A percentile compares a stretch with the other conserved stretches of the same genome.
phyloP scores from a whole-genome alignment of 2,888 invertebrate genomes.

The Drosophila monieri region DNA sequence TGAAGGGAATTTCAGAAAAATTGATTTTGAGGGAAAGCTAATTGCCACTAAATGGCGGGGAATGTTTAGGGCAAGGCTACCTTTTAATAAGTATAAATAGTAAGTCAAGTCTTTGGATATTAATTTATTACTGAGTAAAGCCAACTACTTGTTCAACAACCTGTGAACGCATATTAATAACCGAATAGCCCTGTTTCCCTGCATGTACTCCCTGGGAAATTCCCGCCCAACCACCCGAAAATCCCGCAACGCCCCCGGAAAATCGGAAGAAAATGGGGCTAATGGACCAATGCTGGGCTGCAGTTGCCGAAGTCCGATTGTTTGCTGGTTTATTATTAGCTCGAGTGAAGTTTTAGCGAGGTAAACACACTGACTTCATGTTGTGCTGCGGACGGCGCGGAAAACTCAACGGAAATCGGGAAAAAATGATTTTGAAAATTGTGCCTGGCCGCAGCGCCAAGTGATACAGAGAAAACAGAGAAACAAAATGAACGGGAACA shows the following conservation, averaged over 20 bases:
- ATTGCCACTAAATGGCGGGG: slow-evolving; percentile 20
- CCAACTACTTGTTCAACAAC: slow-evolving; percentile 6
- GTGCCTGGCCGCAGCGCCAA: slow-evolving; percentile 51
- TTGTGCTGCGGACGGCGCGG: slow-evolving; percentile 35
- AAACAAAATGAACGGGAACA: slow-evolving; percentile 57
- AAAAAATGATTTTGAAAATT: slow-evolving; percentile 69
- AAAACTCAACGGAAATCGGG: slow-evolving; percentile 18
- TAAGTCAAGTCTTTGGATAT: no score
- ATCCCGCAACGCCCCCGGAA: slow-evolving; percentile 27
- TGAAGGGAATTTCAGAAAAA: slow-evolving; percentile 60
- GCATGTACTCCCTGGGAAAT: slow-evolving; percentile 24
- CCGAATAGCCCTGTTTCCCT: slow-evolving; percentile 25
- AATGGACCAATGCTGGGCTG: slow-evolving; percentile 69
- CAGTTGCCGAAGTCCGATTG: slow-evolving; percentile 41
- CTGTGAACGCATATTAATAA: slow-evolving; percentile 16
- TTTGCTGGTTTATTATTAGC: slow-evolving; percentile 66
- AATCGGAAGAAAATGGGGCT: slow-evolving; percentile 56
- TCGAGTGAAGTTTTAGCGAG: slow-evolving; percentile 66
- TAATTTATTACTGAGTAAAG: no score
- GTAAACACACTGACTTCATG: slow-evolving; percentile 68
- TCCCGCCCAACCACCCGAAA: background rate
- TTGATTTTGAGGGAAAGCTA: slow-evolving; percentile 58
- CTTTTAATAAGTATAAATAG: background rate
- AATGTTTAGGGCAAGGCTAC: slow-evolving; percentile 11
- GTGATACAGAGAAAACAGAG: slow-evolving; percentile 49